phyloP scores from a whole-genome alignment of 2,797 vertebrate species.

The Champsocephalus esox region DNA sequence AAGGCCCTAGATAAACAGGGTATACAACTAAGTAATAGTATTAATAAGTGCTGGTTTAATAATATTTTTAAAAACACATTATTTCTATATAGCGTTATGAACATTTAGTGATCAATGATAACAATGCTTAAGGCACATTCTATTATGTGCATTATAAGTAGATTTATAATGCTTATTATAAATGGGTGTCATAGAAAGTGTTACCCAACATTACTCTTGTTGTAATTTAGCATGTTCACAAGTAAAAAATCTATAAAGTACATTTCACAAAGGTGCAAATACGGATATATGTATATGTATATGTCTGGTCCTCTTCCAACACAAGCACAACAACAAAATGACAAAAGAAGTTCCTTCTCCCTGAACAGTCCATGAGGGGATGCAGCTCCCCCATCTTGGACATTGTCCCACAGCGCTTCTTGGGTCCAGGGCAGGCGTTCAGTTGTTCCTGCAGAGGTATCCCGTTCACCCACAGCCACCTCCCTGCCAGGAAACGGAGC shows the following conservation, averaged over 20 bases:
- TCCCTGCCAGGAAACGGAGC: slow-evolving; percentile 34
- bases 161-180: no score
- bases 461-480: slow-evolving; percentile 40
- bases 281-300: neutral
- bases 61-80: no score
- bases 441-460: neutral
- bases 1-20: no score
- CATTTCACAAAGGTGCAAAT: neutral
- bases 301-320: neutral
- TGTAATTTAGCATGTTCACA: neutral
- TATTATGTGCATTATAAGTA: no score
- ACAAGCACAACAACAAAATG: neutral
- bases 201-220: no score
- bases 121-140: no score
- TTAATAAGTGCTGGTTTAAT: no score
- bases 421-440: slow-evolving; percentile 4
- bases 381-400: neutral
- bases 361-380: neutral
- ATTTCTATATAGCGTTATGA: no score
- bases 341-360: slow-evolving; percentile 29
- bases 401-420: slow-evolving; percentile 34
- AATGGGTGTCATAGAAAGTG: no score
- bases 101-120: no score
- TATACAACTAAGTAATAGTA: no score
- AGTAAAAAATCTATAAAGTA: neutral